A percentile compares a stretch with the other conserved stretches of the same genome.
Evolutionary conservation across 2,113 vertebrate species (phyloP).

Genomic region (Apus apus): DNA sequence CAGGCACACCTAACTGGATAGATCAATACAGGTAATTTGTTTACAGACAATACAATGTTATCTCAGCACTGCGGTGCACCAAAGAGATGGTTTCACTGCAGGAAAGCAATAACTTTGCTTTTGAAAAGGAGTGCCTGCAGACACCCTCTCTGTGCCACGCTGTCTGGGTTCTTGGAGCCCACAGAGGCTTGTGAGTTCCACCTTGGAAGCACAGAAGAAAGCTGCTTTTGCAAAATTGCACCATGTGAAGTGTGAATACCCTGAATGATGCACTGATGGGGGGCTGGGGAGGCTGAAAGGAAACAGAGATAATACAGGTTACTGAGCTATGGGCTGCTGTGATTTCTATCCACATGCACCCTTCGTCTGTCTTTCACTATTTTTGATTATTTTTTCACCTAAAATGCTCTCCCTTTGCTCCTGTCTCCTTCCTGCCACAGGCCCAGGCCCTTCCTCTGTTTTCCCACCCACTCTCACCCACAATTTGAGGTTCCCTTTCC

Average conservation of each 20-base stretch:
- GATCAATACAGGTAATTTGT: conserved; percentile 26
- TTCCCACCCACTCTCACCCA: not conserved
- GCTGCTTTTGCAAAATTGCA: not conserved
- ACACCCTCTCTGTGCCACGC: not conserved
- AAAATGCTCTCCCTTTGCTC: not conserved
- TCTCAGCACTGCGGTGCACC: not conserved
- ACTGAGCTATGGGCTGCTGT: not conserved
- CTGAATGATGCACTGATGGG: not conserved
- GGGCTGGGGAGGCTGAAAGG: not conserved
- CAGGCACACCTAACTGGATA: not conserved
- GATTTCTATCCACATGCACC: not conserved
- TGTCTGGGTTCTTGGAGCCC: not conserved
- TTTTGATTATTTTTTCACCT: not conserved
- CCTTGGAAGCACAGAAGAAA: not conserved
- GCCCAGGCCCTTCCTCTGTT: not conserved
- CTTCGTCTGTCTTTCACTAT: not conserved
- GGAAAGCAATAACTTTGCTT: not conserved
- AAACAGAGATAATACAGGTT: not conserved
- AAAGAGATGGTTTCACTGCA: not conserved
- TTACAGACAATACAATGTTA: not conserved
- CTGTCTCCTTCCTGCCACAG: not conserved
- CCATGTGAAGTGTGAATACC: not conserved
- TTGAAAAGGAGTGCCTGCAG: not conserved
- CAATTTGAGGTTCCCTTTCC: not conserved
- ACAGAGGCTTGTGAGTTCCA: fast-evolving